Conservation (phyloP, 2,888 invertebrate species). For the Biston stratarius region DNA sequence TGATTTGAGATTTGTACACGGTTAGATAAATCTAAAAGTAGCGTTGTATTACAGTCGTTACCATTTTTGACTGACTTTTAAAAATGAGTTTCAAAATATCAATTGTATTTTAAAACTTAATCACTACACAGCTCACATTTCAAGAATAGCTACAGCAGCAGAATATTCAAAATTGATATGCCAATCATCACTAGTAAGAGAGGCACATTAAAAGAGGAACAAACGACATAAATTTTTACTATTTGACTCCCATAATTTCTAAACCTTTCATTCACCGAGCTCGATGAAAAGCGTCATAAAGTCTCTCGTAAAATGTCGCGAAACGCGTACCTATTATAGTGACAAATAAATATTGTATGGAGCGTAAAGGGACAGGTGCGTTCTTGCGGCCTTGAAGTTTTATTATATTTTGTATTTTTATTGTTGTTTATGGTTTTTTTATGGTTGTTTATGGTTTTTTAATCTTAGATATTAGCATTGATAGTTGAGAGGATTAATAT, state of each 20-base stretch:
- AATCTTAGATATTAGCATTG: constrained; percentile 5
- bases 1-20: constrained; percentile 14
- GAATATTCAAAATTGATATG: too few relatives aligned
- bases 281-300: constrained; percentile 29
- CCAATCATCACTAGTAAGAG: too few relatives aligned
- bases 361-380: constrained; percentile 47
- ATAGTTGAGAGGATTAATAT: background rate
- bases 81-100: background rate
- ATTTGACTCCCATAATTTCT: background rate
- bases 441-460: constrained; percentile 14
- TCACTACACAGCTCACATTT: too few relatives aligned
- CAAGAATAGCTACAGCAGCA: too few relatives aligned
- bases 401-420: constrained; percentile 29
- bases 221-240: background rate
- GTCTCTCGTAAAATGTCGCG: constrained; percentile 36
- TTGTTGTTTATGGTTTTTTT: constrained; percentile 13
- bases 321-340: constrained; percentile 32
- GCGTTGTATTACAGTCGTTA: background rate
- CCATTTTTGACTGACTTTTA: background rate
- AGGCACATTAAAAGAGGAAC: too few relatives aligned
- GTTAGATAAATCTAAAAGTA: constrained; percentile 5
- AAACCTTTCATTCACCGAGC: background rate
- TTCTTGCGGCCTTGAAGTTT: constrained; percentile 22
- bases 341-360: constrained; percentile 41
- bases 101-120: too few relatives aligned